These are phyloP conservation scores for Buceros bicornis DNA, from an alignment of 2,797 vertebrate species.

Conservation along the genomic window DNA sequence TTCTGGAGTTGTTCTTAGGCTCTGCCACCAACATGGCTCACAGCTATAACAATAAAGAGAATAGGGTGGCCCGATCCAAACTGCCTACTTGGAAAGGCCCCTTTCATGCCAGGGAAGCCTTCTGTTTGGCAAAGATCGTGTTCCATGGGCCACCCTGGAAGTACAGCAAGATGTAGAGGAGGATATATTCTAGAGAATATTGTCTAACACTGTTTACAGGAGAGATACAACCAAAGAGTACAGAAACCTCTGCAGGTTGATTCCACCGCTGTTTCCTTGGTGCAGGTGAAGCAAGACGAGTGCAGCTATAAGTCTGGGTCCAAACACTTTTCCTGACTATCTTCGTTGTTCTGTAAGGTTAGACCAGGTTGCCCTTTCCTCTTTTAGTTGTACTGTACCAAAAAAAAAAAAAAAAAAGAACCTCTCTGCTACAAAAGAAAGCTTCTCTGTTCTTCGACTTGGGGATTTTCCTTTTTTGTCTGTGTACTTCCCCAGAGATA, in stretches of 20 bases:
- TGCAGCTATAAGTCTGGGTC: background rate
- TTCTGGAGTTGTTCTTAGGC: background rate
- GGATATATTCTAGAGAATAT: background rate
- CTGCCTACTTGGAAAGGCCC: background rate
- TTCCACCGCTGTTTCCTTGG: background rate
- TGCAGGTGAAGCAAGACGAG: background rate
- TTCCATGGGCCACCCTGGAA: background rate
- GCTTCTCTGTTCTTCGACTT: background rate
- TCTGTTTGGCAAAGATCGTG: background rate
- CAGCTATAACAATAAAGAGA: background rate
- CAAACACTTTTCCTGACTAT: background rate
- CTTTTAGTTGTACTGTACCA: background rate
- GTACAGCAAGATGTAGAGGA: background rate
- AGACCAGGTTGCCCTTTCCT: background rate
- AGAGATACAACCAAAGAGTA: background rate
- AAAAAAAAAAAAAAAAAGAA: background rate
- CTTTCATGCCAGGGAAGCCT: background rate
- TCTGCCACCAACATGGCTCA: background rate
- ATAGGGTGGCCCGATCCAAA: background rate
- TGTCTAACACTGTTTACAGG: background rate
- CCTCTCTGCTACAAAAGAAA: background rate
- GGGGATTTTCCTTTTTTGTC: background rate
- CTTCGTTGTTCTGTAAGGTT: background rate
- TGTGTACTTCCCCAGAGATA: background rate
- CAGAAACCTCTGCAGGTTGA: background rate